Evolutionary conservation across 2,113 vertebrate genomes (phyloP).

Genomic region (Planiliza haematocheilus): DNA sequence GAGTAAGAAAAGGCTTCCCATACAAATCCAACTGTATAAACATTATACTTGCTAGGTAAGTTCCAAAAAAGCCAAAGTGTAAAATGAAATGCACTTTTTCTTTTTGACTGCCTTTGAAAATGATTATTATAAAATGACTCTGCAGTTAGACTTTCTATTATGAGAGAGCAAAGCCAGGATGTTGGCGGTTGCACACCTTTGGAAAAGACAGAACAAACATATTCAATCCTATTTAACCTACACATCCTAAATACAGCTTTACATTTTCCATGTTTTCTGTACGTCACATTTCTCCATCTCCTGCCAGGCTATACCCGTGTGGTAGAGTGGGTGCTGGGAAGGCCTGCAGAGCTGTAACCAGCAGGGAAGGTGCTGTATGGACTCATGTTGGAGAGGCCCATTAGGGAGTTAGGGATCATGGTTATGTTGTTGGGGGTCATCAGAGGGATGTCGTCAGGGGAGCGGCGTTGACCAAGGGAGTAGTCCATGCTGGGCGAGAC

Average conservation of each 20-base stretch:
- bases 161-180: slow-evolving; percentile 77
- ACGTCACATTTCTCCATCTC: slow-evolving; percentile 33
- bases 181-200: slow-evolving; percentile 66
- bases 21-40: slow-evolving; percentile 85
- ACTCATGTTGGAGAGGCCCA: slow-evolving; percentile 96
- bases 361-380: slow-evolving; percentile 97
- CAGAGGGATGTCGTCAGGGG: slow-evolving; percentile 96
- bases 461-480: slow-evolving; percentile 92
- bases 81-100: slow-evolving; percentile 80
- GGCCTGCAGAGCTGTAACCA: slow-evolving; percentile 94
- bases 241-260: slow-evolving; percentile 76
- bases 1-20: slow-evolving; percentile 81
- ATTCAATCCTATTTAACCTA: slow-evolving; percentile 74
- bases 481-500: slow-evolving; percentile 91
- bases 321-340: slow-evolving; percentile 98
- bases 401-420: slow-evolving; percentile 98
- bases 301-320: slow-evolving; percentile 91
- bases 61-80: slow-evolving; percentile 79
- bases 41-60: slow-evolving; percentile 79
- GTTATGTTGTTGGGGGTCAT: slow-evolving; percentile 95
- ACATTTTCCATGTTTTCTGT: slow-evolving; percentile 56
- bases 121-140: slow-evolving; percentile 80
- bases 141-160: slow-evolving; percentile 72
- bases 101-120: slow-evolving; percentile 73
- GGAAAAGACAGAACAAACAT: slow-evolving; percentile 76